Base-by-base conservation (phyloP, 2,797 vertebrate species). In the Amniataba percoides region DNA sequence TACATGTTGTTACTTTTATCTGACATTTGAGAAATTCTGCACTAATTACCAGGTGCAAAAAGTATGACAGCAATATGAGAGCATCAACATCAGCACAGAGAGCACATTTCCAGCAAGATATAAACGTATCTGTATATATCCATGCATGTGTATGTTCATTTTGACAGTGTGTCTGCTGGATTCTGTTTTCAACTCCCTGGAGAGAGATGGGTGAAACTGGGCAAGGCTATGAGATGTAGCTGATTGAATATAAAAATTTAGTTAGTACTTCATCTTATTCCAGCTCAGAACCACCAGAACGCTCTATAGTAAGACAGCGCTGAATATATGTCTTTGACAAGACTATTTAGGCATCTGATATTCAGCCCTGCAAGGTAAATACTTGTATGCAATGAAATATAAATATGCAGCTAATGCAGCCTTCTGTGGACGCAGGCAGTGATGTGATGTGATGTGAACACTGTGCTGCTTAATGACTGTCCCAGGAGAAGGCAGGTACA, bases 401-500 rank as follows among this genome's bases (percentile, higher is more conserved):
- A 78, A 86, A 81, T 70, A 80, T 61, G 66, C 64, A 51, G 78
- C 46, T 71, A 83, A 91, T 75, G 42, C 66, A 69, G 67, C 42
- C 61, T 78, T 78, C 68, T 68, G 77, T 51, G 15, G 80, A 74
- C 55, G 58, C 80, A 76, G 58, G 76, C 52, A 74, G 77, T 65
- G 53, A 82, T 62, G 71, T 67, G 80, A 86, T 82, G 75, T 59
- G 78, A 84, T 81, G 62, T 86, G 81, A 83, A 64, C 73, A 49
- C 74, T 73, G 80, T 51, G 77, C 84, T 84, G 87, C 86, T 81
- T 93, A 93, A 94, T 92, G 87, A 92, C 83, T 40, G 81, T 94
- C 92, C 92, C 88, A 69, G 68, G 88, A 94, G 89, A 88, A 86
- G 82, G 81, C 88, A 92, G 89, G 89, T 88, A 89, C 77, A 71